Evolutionary conservation across 2,113 vertebrate genomes (phyloP).

Genomic region (Peucedramus taeniatus): DNA sequence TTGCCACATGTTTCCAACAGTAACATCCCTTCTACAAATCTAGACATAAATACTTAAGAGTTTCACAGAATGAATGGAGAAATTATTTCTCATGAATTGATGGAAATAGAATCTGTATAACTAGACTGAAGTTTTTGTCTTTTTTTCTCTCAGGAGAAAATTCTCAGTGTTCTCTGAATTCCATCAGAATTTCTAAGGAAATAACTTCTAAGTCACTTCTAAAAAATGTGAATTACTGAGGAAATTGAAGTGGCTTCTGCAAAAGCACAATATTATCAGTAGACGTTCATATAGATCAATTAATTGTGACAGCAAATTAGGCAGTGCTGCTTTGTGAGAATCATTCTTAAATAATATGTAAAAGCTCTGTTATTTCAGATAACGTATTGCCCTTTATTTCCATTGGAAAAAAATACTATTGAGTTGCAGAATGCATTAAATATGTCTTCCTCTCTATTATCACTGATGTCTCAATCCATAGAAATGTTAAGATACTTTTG

Average conservation of each 20-base stretch:
- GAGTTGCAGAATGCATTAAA: neutral
- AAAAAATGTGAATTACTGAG: neutral
- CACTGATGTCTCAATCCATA: neutral
- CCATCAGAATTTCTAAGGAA: neutral
- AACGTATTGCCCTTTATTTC: neutral
- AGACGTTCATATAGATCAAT: neutral
- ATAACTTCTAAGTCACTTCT: neutral
- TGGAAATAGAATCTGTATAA: neutral
- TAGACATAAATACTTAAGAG: neutral
- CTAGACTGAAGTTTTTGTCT: neutral
- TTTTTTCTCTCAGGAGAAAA: neutral
- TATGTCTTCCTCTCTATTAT: neutral
- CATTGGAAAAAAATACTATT: neutral
- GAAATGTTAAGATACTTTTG: neutral
- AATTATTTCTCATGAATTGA: neutral
- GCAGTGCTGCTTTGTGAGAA: neutral
- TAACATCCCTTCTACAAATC: neutral
- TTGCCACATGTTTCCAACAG: neutral
- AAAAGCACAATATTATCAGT: neutral
- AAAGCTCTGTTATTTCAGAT: neutral
- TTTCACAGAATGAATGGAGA: neutral
- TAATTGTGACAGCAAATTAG: constrained; percentile 17
- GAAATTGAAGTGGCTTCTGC: neutral
- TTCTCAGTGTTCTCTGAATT: neutral
- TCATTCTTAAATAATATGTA: neutral